Base-by-base conservation (phyloP, 2,888 invertebrate genomes). In the Lagria hirta region DNA sequence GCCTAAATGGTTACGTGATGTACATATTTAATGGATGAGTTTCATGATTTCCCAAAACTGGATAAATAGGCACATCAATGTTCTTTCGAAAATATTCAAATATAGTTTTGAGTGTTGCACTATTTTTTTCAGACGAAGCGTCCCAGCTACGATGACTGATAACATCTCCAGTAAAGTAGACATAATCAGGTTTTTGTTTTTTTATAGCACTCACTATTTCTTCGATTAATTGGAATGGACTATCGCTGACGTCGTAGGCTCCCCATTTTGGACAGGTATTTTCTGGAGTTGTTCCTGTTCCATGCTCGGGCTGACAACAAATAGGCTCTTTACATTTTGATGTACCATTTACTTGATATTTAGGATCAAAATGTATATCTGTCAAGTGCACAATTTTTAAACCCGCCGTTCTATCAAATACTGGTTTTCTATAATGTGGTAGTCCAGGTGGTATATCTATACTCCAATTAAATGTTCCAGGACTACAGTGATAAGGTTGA, bases 141-240 rank as follows among this genome's bases (percentile, higher is more conserved):
- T 83, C 82, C 94, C 94, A 96, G n/a, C 90, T 79, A 50, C 85
- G 83, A 63, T 94, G 94, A 57, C 89, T 85, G 26, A 92, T 80
- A 3, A 89, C 78, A 63, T 95, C 95, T 2, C 95, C 95, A 11
- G 93, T 88, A 66, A 88, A 87, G 59, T 91, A 84, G 3, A 94
- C 74, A 14, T 78, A 76, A 50, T 83, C 82, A 14, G 51, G 13
- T 50, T 49, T 10, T 43, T 45, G 4, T 80, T 80, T 43, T 59
- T 51, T 26, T n/a, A n/a, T n/a, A n/a, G n/a, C n/a, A n/a, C 48
- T 42, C 3, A 59, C 71, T n/a, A 82, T 76, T 56, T 84, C 81
- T 35, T 82, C 79, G 13, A 85, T 74, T 0, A 83, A 77, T 64
- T 83, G 78, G 70, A 78, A 71, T 0, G 91, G 87, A 0, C 80